Conservation (phyloP, 2,888 invertebrate genomes). For the Rotaria socialis region DNA sequence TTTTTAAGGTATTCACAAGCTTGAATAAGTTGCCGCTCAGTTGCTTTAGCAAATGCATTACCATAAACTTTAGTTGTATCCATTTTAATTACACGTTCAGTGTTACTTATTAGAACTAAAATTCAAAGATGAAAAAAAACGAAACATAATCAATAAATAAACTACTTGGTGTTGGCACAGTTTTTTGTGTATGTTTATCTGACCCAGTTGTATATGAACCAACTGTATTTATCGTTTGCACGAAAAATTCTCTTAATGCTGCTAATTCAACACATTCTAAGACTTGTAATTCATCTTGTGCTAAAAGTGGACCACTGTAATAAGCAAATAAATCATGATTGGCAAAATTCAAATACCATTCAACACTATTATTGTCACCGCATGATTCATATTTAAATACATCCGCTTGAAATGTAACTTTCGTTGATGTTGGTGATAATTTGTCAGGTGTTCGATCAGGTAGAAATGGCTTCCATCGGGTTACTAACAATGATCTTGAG, state of each 20-base stretch:
- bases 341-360: conserved; percentile 31
- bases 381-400: background rate
- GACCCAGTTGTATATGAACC: background rate
- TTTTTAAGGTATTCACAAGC: background rate
- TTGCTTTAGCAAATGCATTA: conserved; percentile 26
- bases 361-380: background rate
- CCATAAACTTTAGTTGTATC: background rate
- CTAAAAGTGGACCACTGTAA: background rate
- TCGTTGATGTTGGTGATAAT: background rate
- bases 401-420: background rate
- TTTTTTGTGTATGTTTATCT: background rate
- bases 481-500: background rate
- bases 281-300: conserved; percentile 33
- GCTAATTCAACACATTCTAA: conserved; percentile 19
- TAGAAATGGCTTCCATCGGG: background rate
- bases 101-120: background rate
- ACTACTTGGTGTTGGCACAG: background rate
- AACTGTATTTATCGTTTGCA: background rate
- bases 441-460: background rate
- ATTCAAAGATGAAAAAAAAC: background rate
- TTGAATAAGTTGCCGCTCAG: background rate
- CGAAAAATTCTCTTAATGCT: conserved; percentile 9
- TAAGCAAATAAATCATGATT: conserved; percentile 29
- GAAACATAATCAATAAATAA: background rate
- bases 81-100: background rate